Percentiles rank a stretch among this genome's conserved stretches.
Evolutionary conservation across 2,888 invertebrate genomes (phyloP).

Genomic region (Carcina quercana): DNA sequence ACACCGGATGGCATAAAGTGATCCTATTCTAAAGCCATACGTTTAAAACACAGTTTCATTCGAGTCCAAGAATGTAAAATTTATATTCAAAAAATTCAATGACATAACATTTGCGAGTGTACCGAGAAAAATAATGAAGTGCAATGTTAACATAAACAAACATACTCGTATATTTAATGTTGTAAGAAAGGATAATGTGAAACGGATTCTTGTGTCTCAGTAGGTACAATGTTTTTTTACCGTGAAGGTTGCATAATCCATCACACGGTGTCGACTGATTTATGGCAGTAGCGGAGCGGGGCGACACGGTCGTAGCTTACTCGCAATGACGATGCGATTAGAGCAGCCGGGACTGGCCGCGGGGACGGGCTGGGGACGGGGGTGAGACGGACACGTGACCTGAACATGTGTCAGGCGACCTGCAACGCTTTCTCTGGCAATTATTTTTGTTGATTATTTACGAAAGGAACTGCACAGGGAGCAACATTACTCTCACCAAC

Average conservation of each 20-base stretch:
- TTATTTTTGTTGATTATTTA: too few species aligned
- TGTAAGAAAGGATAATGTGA: constrained; percentile 23
- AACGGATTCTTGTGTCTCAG: constrained; percentile 28
- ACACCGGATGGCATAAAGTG: too few species aligned
- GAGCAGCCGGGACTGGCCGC: constrained; percentile 26
- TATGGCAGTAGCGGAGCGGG: constrained; percentile 53
- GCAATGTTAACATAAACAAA: too few species aligned
- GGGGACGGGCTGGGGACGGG: constrained; percentile 17
- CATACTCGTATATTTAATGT: constrained; percentile 3
- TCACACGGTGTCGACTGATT: constrained; percentile 63
- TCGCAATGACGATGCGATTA: constrained; percentile 63
- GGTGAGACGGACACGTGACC: constrained; percentile 25
- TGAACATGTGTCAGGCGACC: constrained; percentile 41
- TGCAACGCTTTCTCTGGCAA: too few species aligned
- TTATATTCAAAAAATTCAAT: too few species aligned
- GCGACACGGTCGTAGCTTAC: constrained; percentile 53
- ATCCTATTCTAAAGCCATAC: too few species aligned
- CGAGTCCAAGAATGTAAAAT: too few species aligned
- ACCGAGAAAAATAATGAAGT: too few species aligned
- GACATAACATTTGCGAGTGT: too few species aligned
- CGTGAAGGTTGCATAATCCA: constrained; percentile 48
- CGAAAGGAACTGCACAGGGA: too few species aligned
- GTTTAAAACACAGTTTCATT: too few species aligned
- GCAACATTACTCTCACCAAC: too few species aligned
- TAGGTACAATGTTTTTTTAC: constrained; percentile 30